Percentiles rank a stretch among this genome's conserved stretches.
These are phyloP conservation scores for Camelus bactrianus DNA, from an alignment of 2,113 vertebrate genomes.

Conservation along the genomic window DNA sequence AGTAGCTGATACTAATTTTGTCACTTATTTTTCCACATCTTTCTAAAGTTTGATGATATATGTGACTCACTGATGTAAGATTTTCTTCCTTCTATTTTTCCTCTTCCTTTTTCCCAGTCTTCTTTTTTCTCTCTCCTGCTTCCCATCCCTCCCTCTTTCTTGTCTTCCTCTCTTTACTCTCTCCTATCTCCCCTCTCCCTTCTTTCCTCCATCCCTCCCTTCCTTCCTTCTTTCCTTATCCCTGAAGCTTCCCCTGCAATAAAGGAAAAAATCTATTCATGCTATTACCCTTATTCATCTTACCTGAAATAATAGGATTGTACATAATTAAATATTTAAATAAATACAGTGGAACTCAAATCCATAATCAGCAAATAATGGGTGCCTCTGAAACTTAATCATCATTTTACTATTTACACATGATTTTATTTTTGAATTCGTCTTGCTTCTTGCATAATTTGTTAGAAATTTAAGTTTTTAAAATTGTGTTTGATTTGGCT, in stretches of 20 bases:
- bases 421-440: background rate
- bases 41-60: background rate
- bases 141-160: background rate
- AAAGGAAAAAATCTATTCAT: background rate
- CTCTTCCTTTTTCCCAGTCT: background rate
- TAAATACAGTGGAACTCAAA: background rate
- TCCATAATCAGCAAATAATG: background rate
- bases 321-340: background rate
- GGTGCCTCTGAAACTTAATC: background rate
- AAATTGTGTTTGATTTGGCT: background rate
- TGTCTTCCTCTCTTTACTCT: background rate
- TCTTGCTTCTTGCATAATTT: background rate
- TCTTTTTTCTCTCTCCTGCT: background rate
- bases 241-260: background rate
- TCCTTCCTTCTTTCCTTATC: background rate
- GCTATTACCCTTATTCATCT: background rate
- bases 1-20: accelerated
- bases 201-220: no score
- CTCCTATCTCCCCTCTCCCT: background rate
- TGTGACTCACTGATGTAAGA: background rate
- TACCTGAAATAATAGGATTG: background rate
- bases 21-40: background rate
- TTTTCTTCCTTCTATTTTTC: background rate
- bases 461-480: background rate
- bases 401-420: background rate